Conservation (phyloP, 2,888 invertebrate species). For the Scelioninae gen. 2 region DNA sequence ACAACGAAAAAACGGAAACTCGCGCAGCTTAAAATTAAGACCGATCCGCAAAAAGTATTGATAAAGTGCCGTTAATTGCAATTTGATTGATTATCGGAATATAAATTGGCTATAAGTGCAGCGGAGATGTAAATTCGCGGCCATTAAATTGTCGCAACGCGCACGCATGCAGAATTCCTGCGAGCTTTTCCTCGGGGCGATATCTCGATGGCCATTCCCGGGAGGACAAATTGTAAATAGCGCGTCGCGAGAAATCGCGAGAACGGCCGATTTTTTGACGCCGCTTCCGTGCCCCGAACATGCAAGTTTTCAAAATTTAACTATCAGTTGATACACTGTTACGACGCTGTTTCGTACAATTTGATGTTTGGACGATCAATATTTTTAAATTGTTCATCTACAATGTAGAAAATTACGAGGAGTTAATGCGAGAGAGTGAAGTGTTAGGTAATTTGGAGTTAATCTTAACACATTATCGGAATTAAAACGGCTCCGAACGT, state of each 20-base stretch:
- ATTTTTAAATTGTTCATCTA: no score
- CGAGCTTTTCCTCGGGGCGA: conserved; percentile 30
- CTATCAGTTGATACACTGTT: no score
- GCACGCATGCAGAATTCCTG: conserved; percentile 32
- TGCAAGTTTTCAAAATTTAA: no score
- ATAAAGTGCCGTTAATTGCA: conserved; percentile 23
- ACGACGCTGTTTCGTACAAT: no score
- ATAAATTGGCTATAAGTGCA: conserved; percentile 41
- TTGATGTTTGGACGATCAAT: no score
- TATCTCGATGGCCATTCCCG: conserved; percentile 5
- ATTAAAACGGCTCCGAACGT: no score
- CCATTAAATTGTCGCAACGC: conserved; percentile 27
- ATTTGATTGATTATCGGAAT: conserved; percentile 41
- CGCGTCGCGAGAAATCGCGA: conserved; percentile 14
- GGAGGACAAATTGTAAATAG: conserved; percentile 17
- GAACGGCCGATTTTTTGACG: not conserved
- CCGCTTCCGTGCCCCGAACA: no score
- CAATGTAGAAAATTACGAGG: no score
- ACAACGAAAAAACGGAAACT: not conserved
- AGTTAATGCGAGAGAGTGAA: no score
- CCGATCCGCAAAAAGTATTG: conserved; percentile 1
- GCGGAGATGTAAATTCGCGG: conserved; percentile 26
- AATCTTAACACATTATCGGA: no score
- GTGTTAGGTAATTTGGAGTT: no score
- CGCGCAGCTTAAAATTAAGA: not conserved